Base-by-base conservation (phyloP, 2,888 invertebrate species). In the Anthophora plumipes region DNA sequence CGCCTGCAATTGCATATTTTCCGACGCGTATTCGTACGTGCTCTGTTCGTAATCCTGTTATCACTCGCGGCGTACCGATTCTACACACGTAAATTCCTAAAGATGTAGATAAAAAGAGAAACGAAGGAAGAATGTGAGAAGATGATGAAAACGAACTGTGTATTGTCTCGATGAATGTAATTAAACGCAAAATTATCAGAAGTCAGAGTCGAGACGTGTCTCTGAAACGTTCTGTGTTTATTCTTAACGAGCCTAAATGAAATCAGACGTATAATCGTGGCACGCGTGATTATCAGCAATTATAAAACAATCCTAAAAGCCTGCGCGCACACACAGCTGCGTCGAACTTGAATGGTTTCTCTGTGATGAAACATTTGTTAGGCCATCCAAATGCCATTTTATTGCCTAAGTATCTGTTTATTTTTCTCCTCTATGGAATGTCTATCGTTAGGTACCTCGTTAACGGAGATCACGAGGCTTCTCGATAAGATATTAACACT, bases 1-100 rank as follows among this genome's bases (percentile, higher is more conserved):
- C 4, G 66, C 9, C 80, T 66, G 46, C 55, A 63, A 46, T 64
- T 55, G 57, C 17, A 12, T 20, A n/a, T 41, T 31, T 70, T 70
- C 69, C 76, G n/a, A 48, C 52, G 22, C 17, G 8, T 12, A n/a
- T 31, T 31, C 31, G 22, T 43, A 76, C 59, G 76, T 66, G 64
- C 31, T 20, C 43, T 14, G 22, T 50, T 43, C 64, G 60, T 20
- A 31, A 43, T 50, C 11, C 39, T 22, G 22, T 73, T 73, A 41
- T 67, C 57, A 17, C 17, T 25, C n/a, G 6, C 14, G n/a, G 52
- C 22, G n/a, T 41, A n/a, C n/a, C n/a, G n/a, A n/a, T n/a, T n/a
- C n/a, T n/a, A n/a, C n/a, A n/a, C n/a, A n/a, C n/a, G n/a, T n/a
- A n/a, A n/a, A n/a, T n/a, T n/a, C n/a, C n/a, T n/a, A n/a, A n/a